Evolutionary conservation across 2,797 vertebrate genomes (phyloP).

Genomic region (Hippoglossus hippoglossus): DNA sequence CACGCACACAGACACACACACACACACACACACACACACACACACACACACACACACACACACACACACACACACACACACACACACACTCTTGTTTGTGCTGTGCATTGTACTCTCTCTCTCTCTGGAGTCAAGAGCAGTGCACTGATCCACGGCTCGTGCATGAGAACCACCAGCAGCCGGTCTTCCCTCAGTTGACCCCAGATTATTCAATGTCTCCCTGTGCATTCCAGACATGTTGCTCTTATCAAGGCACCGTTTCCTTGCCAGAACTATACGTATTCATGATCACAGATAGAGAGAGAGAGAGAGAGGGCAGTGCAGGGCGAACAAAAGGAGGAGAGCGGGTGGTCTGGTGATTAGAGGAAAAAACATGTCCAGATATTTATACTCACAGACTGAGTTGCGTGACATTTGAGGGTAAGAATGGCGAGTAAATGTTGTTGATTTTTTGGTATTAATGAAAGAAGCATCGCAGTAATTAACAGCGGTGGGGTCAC

Average conservation of each 20-base stretch:
- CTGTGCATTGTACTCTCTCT: conserved; percentile 16
- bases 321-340: conserved; percentile 41
- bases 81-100: conserved; percentile 9
- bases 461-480: background rate
- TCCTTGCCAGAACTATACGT: conserved; percentile 48
- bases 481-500: too few species aligned
- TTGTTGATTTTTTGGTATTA: background rate
- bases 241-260: conserved; percentile 55
- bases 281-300: conserved; percentile 43
- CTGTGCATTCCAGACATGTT: conserved; percentile 26
- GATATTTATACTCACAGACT: conserved; percentile 16
- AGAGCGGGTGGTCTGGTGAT: conserved; percentile 36
- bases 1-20: background rate
- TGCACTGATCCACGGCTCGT: conserved; percentile 34
- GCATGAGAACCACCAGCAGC: conserved; percentile 50
- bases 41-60: conserved; percentile 7
- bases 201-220: conserved; percentile 43
- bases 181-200: conserved; percentile 46
- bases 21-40: too few species aligned
- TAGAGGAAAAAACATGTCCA: conserved; percentile 27
- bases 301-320: background rate
- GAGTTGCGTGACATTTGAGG: background rate
- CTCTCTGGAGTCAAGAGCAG: conserved; percentile 5
- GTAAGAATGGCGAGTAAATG: background rate
- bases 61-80: too few species aligned